A percentile compares a stretch with the other conserved stretches of the same genome.
Evolutionary conservation across 2,113 vertebrate species (phyloP).

Genomic region (Phoxinus phoxinus): DNA sequence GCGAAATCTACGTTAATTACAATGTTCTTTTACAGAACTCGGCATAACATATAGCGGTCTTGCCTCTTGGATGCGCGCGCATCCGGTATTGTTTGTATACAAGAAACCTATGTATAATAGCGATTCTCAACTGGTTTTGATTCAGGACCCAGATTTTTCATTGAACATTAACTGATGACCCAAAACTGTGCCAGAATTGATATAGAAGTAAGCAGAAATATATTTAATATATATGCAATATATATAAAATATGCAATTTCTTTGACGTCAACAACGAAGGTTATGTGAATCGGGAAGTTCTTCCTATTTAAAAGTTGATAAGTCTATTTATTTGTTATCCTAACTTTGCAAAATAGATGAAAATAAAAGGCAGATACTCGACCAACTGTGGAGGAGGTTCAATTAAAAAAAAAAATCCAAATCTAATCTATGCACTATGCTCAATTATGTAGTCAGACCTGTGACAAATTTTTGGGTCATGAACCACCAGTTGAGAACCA

Average conservation of each 20-base stretch:
- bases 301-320: background rate
- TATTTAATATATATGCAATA: background rate
- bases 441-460: background rate
- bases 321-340: background rate
- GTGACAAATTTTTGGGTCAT: background rate
- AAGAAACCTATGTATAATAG: too few species aligned
- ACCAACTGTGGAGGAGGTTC: background rate
- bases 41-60: too few species aligned
- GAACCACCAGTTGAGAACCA: conserved; percentile 1
- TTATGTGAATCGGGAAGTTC: background rate
- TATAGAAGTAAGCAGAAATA: background rate
- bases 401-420: background rate
- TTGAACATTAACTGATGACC: background rate
- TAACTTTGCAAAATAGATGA: background rate
- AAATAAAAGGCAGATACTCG: background rate
- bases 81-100: too few species aligned
- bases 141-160: background rate
- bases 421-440: background rate
- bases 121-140: background rate
- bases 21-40: too few species aligned
- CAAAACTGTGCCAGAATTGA: background rate
- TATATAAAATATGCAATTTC: background rate
- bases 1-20: too few species aligned
- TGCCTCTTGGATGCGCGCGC: too few species aligned
- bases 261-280: background rate